Evolutionary conservation across 2,888 invertebrate genomes (phyloP).

Genomic region (Pollenia amentaria): DNA sequence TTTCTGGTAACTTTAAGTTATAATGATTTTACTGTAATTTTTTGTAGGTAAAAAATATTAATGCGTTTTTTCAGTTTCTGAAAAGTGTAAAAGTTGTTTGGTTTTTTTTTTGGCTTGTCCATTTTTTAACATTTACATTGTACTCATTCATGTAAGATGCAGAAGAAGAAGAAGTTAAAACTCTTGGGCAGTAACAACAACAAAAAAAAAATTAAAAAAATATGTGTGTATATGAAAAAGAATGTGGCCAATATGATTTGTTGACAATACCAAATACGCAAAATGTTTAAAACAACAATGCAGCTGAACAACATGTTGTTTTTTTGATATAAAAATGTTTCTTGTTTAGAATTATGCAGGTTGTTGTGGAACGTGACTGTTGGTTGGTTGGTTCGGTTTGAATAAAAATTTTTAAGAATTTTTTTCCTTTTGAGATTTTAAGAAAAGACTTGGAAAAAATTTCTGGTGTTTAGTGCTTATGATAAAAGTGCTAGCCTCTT

Average conservation of each 20-base stretch:
- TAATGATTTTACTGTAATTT: conserved; percentile 13
- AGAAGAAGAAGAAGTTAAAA: conserved; percentile 29
- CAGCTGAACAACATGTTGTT: conserved; percentile 43
- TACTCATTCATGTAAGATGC: conserved; percentile 50
- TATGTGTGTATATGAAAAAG: not conserved
- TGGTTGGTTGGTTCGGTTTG: not conserved
- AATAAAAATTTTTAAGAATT: not conserved
- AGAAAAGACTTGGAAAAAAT: conserved; percentile 32
- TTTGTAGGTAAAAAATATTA: not conserved
- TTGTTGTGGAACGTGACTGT: conserved; percentile 34
- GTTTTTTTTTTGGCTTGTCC: conserved; percentile 24
- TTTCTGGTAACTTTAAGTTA: not conserved
- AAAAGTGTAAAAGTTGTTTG: conserved; percentile 34
- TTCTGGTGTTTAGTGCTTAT: not conserved
- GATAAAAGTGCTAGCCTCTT: not conserved
- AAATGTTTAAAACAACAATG: conserved; percentile 52
- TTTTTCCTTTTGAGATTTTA: conserved; percentile 31
- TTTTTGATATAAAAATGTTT: conserved; percentile 2
- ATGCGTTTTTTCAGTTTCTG: conserved; percentile 2
- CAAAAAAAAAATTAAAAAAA: too few relatives aligned
- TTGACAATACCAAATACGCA: conserved; percentile 73
- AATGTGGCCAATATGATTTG: conserved; percentile 74
- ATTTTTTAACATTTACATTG: conserved; percentile 55
- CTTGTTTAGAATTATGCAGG: conserved; percentile 63
- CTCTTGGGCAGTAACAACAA: conserved; percentile 5